These are phyloP conservation scores for Corydoras sp. DNA, from an alignment of 2,113 vertebrate genomes.

Conservation along the genomic window DNA sequence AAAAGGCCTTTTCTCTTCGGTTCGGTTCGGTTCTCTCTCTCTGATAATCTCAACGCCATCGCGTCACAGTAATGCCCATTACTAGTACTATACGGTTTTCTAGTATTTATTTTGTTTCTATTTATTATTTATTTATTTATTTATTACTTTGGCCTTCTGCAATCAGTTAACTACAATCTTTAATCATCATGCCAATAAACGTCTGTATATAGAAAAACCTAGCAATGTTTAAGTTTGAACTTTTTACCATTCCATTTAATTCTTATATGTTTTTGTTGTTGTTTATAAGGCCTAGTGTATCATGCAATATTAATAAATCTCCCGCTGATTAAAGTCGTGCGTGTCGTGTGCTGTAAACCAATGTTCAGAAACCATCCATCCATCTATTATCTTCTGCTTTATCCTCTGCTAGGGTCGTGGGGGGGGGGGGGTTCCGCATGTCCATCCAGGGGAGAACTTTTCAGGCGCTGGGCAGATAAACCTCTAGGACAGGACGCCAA, in stretches of 20 bases:
- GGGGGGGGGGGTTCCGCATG: too few relatives aligned
- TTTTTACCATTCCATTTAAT: constrained; percentile 37
- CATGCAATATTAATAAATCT: constrained; percentile 37
- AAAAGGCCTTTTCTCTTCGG: constrained; percentile 18
- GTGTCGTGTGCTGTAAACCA: constrained; percentile 6
- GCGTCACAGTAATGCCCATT: constrained; percentile 24
- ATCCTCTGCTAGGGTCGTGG: too few relatives aligned
- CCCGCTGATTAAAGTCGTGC: constrained; percentile 36
- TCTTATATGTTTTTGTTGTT: constrained; percentile 23
- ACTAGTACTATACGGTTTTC: constrained; percentile 28
- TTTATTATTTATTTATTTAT: constrained; percentile 57
- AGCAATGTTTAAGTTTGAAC: constrained; percentile 8
- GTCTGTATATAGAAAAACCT: constrained; percentile 31
- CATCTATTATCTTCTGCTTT: too few relatives aligned
- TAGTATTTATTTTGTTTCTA: constrained; percentile 51
- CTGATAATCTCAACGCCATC: constrained; percentile 1
- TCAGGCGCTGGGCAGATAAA: too few relatives aligned
- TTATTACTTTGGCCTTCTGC: constrained; percentile 50
- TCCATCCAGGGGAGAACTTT: too few relatives aligned
- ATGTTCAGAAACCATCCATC: constrained; percentile 35
- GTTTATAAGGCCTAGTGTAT: constrained; percentile 27
- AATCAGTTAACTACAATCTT: constrained; percentile 41
- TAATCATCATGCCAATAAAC: constrained; percentile 41
- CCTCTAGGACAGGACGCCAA: too few relatives aligned
- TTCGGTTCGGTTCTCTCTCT: constrained; percentile 4